Conservation (phyloP, 2,797 vertebrate species). For the Neostethus bicornis region DNA sequence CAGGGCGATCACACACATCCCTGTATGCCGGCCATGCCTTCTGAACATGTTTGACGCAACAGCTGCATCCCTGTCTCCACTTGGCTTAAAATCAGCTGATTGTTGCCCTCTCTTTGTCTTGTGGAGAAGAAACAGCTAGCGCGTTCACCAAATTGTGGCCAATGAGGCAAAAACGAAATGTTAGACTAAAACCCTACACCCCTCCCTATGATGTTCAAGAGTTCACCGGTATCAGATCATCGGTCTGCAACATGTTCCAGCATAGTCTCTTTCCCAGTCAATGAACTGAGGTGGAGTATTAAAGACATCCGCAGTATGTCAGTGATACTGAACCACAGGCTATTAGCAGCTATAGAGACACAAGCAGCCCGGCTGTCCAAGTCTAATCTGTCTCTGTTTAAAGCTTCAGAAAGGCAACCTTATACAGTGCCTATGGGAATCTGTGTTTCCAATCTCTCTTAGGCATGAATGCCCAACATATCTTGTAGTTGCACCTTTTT, state of each 20-base stretch:
- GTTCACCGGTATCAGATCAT: slow-evolving; percentile 44
- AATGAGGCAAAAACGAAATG: slow-evolving; percentile 8
- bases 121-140: neutral
- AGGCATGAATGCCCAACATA: slow-evolving; percentile 64
- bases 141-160: slow-evolving; percentile 31
- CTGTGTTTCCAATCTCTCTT: slow-evolving; percentile 61
- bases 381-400: slow-evolving; percentile 56
- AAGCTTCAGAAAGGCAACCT: slow-evolving; percentile 60
- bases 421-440: slow-evolving; percentile 61
- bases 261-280: slow-evolving; percentile 42
- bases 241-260: slow-evolving; percentile 27
- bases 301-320: slow-evolving; percentile 69
- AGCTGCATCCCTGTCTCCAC: slow-evolving; percentile 69
- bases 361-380: slow-evolving; percentile 29
- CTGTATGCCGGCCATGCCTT: slow-evolving; percentile 60
- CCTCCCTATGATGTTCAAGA: slow-evolving; percentile 8
- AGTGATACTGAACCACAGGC: slow-evolving; percentile 55
- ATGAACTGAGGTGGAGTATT: slow-evolving; percentile 62
- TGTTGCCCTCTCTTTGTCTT: neutral
- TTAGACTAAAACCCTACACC: slow-evolving; percentile 2
- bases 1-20: slow-evolving; percentile 28
- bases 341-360: slow-evolving; percentile 60
- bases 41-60: slow-evolving; percentile 72
- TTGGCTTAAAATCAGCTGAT: slow-evolving; percentile 54
- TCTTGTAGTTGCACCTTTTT: slow-evolving; percentile 24